Conservation (phyloP, 2,797 vertebrate species). For the Thalassophryne amazonica region DNA sequence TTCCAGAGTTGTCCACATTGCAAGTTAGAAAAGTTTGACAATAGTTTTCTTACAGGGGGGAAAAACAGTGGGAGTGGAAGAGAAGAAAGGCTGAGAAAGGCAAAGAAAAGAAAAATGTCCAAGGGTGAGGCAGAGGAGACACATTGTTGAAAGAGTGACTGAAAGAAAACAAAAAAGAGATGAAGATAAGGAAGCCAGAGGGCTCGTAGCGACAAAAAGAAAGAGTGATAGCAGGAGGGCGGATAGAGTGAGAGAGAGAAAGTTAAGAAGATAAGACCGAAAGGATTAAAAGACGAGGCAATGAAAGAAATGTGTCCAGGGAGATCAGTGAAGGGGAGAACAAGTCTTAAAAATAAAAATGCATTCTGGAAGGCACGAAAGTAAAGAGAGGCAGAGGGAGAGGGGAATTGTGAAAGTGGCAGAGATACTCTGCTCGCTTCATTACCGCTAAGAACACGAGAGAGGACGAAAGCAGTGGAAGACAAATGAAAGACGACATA, state of each 20-base stretch:
- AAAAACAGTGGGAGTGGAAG: not conserved
- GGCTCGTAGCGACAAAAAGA: conserved; percentile 10
- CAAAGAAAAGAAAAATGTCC: conserved; percentile 22
- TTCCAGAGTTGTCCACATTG: conserved; percentile 23
- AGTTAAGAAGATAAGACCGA: conserved; percentile 35
- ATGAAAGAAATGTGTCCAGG: conserved; percentile 21
- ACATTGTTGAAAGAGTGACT: not conserved
- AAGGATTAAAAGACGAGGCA: conserved; percentile 18
- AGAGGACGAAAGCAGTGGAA: not conserved
- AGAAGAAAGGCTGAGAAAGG: not conserved
- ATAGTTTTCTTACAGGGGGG: conserved; percentile 20
- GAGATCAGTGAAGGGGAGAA: conserved; percentile 32
- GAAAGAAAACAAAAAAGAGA: conserved; percentile 8
- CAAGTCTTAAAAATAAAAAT: conserved; percentile 29
- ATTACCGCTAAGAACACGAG: not conserved
- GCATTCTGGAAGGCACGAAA: conserved; percentile 5
- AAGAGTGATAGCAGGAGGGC: conserved; percentile 11
- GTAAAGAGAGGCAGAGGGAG: not conserved
- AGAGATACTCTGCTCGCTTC: not conserved
- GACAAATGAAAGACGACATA: conserved; percentile 42
- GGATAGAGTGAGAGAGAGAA: conserved; percentile 4
- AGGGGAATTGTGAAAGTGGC: not conserved
- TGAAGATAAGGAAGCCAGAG: conserved; percentile 20
- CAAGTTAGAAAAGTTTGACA: conserved; percentile 36
- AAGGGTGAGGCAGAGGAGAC: conserved; percentile 20